Conservation (phyloP, 2,113 vertebrate species). For the Odocoileus virginianus region DNA sequence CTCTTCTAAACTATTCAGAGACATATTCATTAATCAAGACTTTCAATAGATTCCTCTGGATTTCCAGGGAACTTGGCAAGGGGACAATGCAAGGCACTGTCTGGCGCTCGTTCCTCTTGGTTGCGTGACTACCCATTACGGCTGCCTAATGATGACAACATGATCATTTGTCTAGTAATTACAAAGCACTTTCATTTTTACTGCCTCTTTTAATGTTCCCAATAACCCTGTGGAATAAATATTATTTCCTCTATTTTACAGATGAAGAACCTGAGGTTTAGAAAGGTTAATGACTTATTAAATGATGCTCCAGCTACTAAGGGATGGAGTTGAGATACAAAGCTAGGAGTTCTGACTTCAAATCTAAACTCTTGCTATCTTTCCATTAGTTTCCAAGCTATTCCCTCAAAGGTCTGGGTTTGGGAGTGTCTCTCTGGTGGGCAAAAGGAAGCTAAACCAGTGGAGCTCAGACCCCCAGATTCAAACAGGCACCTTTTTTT, state of each 20-base stretch:
- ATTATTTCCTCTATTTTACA: slow-evolving; percentile 25
- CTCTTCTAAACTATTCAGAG: neutral
- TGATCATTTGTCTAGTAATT: slow-evolving; percentile 26
- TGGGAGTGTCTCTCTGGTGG: neutral
- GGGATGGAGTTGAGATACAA: neutral
- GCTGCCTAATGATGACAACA: neutral
- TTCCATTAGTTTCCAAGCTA: neutral
- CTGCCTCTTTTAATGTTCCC: slow-evolving; percentile 1
- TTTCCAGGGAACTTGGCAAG: neutral
- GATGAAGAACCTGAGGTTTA: slow-evolving; percentile 1
- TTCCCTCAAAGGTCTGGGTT: neutral
- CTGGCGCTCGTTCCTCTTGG: neutral
- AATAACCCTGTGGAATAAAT: slow-evolving; percentile 13
- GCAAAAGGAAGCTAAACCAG: neutral
- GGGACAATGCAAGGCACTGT: neutral
- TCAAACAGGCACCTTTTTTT: neutral
- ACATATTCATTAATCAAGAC: neutral
- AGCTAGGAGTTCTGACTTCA: neutral
- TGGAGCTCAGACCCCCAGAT: neutral
- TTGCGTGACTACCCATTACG: neutral
- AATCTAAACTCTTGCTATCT: neutral
- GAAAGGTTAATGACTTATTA: slow-evolving; percentile 22
- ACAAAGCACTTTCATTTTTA: slow-evolving; percentile 27
- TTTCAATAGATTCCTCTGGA: neutral
- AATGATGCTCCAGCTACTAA: neutral